phyloP scores from a whole-genome alignment of 1,140 invertebrate species.

The Nylanderia fulva region DNA sequence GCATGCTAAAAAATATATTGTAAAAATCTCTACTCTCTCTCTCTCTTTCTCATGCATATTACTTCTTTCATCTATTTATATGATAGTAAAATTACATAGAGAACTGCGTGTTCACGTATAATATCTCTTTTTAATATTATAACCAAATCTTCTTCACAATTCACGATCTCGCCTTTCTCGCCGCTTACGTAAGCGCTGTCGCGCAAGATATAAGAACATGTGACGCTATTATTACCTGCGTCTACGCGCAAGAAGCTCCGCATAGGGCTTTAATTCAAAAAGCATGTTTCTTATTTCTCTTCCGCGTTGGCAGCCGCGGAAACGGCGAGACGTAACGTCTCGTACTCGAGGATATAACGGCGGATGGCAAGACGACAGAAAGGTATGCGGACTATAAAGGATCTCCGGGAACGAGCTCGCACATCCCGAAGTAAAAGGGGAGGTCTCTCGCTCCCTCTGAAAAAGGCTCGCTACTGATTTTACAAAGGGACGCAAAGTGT shows the following conservation, averaged over 20 bases:
- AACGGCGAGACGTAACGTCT: slow-evolving; percentile 56
- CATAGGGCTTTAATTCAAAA: slow-evolving; percentile 55
- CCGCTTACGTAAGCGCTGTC: neutral
- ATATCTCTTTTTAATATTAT: slow-evolving; percentile 44
- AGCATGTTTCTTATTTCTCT: slow-evolving; percentile 50
- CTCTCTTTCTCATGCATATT: neutral
- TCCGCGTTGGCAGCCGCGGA: neutral
- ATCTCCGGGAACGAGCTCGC: slow-evolving; percentile 41
- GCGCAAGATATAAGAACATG: slow-evolving; percentile 13
- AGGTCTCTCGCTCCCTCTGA: too few species aligned
- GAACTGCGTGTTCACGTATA: neutral
- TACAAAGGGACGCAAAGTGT: slow-evolving; percentile 75
- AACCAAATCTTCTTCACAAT: slow-evolving; percentile 15
- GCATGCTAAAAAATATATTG: neutral
- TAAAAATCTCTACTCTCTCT: slow-evolving; percentile 5
- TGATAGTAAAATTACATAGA: slow-evolving; percentile 20
- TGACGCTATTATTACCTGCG: slow-evolving; percentile 32
- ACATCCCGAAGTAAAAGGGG: slow-evolving; percentile 62
- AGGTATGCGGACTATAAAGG: slow-evolving; percentile 64
- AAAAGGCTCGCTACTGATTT: slow-evolving; percentile 74
- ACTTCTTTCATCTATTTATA: neutral
- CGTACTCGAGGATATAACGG: slow-evolving; percentile 60
- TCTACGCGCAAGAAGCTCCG: slow-evolving; percentile 35
- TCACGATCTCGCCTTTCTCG: slow-evolving; percentile 12
- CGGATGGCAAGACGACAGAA: slow-evolving; percentile 56